Evolutionary conservation across 1,140 invertebrate genomes (phyloP), one percentile per base, ranked within the genome.

Genomic region (Drosophila guanche): DNA sequence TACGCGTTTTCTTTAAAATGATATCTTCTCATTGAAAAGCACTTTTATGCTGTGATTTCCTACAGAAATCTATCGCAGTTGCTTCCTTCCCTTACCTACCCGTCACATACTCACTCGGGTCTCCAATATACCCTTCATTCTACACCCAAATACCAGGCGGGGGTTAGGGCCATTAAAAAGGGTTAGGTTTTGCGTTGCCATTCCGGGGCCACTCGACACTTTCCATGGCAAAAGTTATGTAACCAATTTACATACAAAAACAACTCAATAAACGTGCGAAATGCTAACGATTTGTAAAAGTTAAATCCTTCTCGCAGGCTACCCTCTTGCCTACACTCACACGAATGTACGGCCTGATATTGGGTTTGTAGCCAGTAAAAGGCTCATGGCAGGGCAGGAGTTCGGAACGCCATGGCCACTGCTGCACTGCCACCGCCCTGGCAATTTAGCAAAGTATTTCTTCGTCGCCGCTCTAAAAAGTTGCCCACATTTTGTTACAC

Each of bases 231-330:
- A 86, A 76, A 86, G 83, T 86, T 86, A 86, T 86, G 83, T 78
- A 83, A 83, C 83, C 83, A 88, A 88, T 88, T 88, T 88, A 88
- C 83, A 88, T 88, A 79, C 78, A 88, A 88, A 88, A 88, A 88
- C 83, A 88, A 88, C 83, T 88, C 83, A 88, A 88, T 88, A 88
- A 88, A 88, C 83, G 83, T 88, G 83, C 78, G 83, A 86, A 86
- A 86, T 88, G 75, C 83, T 83, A 88, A 88, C 83, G 83, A 83
- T 88, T 88, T 88, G 78, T 88, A 88, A 79, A 86, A 86, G 83
- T 86, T 79, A 66, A 57, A 57, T 56, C 52, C 63, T 68, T 56
- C n/a, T 33, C 16, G 16, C 16, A 20, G 16, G 16, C 16, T 20
- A 20, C 16, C 16, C 16, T 5, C n/a, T 33, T 40, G 37, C 8